Percentiles rank a stretch among this genome's conserved stretches.
These are phyloP conservation scores for Apamea monoglypha DNA, from an alignment of 2,888 invertebrate genomes.

Conservation along the genomic window DNA sequence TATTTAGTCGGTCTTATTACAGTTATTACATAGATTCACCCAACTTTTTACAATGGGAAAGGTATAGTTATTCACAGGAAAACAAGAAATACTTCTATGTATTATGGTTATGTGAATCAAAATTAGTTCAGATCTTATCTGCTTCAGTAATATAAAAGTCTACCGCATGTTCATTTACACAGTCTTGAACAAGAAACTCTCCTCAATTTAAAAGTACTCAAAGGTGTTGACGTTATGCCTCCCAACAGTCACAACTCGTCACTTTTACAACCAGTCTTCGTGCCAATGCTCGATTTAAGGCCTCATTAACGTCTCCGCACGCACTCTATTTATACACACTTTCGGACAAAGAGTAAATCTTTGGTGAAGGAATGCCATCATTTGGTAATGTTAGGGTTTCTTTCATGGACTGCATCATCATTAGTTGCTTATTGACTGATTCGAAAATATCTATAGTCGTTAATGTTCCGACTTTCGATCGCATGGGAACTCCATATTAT, in stretches of 20 bases:
- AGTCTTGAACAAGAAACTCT: conserved; percentile 3
- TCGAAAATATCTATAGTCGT: not conserved
- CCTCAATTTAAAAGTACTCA: not conserved
- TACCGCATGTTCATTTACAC: not conserved
- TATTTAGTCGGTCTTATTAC: not conserved
- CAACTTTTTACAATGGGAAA: not conserved
- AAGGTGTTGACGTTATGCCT: conserved; percentile 3
- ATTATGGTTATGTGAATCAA: not conserved
- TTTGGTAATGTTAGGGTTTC: not conserved
- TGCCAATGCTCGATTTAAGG: conserved; percentile 39
- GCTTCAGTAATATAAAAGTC: not conserved
- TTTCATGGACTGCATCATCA: not conserved
- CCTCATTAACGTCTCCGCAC: conserved; percentile 34
- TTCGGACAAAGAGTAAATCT: conserved; percentile 7
- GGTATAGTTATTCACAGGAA: not conserved
- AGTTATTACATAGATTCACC: not conserved
- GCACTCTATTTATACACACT: conserved; percentile 32
- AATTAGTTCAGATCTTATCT: not conserved
- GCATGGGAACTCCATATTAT: not conserved
- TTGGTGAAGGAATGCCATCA: not conserved
- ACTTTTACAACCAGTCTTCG: conserved; percentile 33
- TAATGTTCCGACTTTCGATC: not conserved
- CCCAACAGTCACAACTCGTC: conserved; percentile 30
- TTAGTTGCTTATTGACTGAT: not conserved
- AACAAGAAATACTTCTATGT: not conserved